Evolutionary conservation across 2,888 invertebrate genomes (phyloP).

Genomic region (Lycia hirtaria): DNA sequence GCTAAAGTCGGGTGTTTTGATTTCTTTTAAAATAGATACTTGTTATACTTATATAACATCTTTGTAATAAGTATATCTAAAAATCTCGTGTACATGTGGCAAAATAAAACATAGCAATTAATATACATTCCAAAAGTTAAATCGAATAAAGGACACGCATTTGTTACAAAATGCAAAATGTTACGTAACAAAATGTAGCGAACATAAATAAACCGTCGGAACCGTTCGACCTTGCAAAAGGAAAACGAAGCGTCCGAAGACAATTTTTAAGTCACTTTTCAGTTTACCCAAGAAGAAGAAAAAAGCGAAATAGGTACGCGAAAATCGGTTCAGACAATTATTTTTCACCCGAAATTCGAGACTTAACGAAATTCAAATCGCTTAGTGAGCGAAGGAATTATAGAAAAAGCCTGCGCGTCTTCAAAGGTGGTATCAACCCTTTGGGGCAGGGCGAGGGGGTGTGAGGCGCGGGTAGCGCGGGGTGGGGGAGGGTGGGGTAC

Average conservation of each 20-base stretch:
- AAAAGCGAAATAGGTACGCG: constrained; percentile 60
- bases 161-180: constrained; percentile 7
- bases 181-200: constrained; percentile 38
- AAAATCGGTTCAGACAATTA: constrained; percentile 81
- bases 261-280: constrained; percentile 52
- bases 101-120: too few relatives aligned
- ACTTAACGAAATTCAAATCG: constrained; percentile 84
- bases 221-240: constrained; percentile 56
- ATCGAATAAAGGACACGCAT: constrained; percentile 35
- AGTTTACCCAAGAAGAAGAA: constrained; percentile 53
- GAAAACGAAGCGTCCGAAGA: constrained; percentile 52
- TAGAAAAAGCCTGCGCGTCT: constrained; percentile 84
- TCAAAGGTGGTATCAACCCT: constrained; percentile 84
- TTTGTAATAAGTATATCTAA: too few relatives aligned
- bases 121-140: neutral
- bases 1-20: too few relatives aligned
- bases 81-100: too few relatives aligned
- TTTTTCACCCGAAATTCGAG: constrained; percentile 83
- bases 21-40: too few relatives aligned
- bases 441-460: constrained; percentile 52
- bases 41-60: too few relatives aligned
- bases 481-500: constrained; percentile 56
- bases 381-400: constrained; percentile 80
- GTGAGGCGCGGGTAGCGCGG: constrained; percentile 39
- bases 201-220: constrained; percentile 52